Conservation (phyloP, 2,113 vertebrate genomes). For the Propithecus coquereli region DNA sequence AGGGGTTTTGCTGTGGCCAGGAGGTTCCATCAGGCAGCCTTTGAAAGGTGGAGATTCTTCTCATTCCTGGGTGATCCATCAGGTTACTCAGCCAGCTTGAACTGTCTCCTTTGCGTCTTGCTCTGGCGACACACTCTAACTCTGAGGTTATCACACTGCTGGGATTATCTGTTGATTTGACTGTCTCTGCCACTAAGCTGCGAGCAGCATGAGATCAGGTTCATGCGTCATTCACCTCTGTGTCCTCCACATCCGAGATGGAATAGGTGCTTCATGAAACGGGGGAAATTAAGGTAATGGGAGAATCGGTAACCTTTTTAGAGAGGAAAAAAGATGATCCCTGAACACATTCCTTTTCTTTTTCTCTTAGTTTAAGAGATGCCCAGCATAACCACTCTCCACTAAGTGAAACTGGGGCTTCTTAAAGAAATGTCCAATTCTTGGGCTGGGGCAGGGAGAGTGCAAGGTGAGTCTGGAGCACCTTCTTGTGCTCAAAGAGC, state of each 20-base stretch:
- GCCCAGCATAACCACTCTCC: not conserved
- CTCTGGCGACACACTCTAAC: rapidly evolving
- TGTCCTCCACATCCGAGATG: not conserved
- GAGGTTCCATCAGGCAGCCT: not conserved
- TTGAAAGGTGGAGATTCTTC: not conserved
- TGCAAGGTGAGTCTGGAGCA: not conserved
- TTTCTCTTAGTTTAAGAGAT: not conserved
- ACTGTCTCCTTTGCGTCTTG: not conserved
- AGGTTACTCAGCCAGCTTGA: not conserved
- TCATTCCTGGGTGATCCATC: not conserved
- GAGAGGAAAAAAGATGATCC: not conserved
- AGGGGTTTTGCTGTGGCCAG: not conserved
- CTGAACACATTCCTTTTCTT: not conserved
- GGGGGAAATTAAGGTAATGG: not conserved
- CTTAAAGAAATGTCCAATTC: not conserved
- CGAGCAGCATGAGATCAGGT: not conserved
- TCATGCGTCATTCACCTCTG: not conserved
- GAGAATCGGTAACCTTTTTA: not conserved
- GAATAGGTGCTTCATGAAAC: not conserved
- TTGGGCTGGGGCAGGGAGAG: not conserved
- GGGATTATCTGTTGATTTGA: too few relatives aligned
- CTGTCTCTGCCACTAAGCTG: not conserved
- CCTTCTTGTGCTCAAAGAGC: not conserved
- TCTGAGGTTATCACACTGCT: not conserved
- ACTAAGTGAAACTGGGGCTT: not conserved